These are phyloP conservation scores for Schizaphis graminum DNA, from an alignment of 2,888 invertebrate genomes.

Conservation along the genomic window DNA sequence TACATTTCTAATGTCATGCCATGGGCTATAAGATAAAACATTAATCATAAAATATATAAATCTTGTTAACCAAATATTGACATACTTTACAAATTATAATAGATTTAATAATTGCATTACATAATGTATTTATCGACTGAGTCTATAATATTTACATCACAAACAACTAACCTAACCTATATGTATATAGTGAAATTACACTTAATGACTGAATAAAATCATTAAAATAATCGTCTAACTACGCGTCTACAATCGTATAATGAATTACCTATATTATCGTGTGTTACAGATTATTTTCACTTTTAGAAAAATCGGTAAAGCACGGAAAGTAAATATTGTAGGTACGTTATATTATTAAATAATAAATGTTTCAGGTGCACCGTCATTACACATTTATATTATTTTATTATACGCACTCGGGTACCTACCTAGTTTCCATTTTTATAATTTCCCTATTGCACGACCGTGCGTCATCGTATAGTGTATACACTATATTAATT, in stretches of 20 bases:
- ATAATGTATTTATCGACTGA: neutral
- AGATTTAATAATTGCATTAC: neutral
- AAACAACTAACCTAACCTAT: neutral
- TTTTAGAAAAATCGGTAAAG: neutral
- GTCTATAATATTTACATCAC: slow-evolving; percentile 12
- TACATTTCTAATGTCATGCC: neutral
- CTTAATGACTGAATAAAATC: neutral
- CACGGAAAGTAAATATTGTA: neutral
- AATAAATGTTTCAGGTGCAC: neutral
- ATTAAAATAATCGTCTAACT: neutral
- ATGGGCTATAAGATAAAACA: neutral
- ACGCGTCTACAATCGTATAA: neutral
- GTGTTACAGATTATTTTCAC: neutral
- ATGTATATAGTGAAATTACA: neutral
- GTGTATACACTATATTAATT: neutral
- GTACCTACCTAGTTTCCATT: neutral
- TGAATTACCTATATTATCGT: neutral
- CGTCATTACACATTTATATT: neutral
- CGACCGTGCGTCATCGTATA: neutral
- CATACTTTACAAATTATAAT: neutral
- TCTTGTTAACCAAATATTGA: neutral
- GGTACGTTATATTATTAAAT: neutral
- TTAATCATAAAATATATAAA: neutral
- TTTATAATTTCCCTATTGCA: neutral
- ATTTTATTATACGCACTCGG: neutral